Conservation (phyloP, 2,797 vertebrate species). For the Cheirogaleus major region DNA sequence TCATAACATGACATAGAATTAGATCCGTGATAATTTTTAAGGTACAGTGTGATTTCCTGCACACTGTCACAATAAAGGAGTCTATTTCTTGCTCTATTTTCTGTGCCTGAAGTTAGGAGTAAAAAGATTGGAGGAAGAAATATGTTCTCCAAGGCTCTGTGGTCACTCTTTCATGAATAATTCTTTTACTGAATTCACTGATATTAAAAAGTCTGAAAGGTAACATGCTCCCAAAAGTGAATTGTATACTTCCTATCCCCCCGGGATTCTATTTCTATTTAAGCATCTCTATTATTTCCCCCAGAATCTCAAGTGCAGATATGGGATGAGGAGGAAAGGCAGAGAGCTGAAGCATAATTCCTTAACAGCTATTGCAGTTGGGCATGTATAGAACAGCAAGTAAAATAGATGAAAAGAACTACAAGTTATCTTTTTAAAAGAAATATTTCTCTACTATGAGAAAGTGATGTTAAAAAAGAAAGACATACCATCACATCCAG, state of each 20-base stretch:
- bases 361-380: background rate
- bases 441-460: background rate
- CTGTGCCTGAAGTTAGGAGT: background rate
- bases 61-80: background rate
- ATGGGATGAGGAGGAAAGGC: background rate
- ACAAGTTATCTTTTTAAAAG: background rate
- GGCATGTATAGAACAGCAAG: background rate
- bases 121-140: background rate
- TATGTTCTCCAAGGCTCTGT: background rate
- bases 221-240: background rate
- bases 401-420: conserved; percentile 5
- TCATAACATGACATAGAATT: background rate
- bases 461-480: conserved; percentile 2
- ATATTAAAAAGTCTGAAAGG: background rate
- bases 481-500: background rate
- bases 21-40: background rate
- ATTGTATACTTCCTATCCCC: background rate
- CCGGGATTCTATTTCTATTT: background rate
- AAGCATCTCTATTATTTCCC: background rate
- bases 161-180: background rate
- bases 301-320: background rate
- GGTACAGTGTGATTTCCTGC: background rate
- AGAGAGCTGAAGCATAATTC: background rate
- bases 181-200: background rate
- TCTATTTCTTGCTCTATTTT: background rate